These are phyloP conservation scores for Pocota personata DNA, from an alignment of 2,888 invertebrate species.

Conservation along the genomic window DNA sequence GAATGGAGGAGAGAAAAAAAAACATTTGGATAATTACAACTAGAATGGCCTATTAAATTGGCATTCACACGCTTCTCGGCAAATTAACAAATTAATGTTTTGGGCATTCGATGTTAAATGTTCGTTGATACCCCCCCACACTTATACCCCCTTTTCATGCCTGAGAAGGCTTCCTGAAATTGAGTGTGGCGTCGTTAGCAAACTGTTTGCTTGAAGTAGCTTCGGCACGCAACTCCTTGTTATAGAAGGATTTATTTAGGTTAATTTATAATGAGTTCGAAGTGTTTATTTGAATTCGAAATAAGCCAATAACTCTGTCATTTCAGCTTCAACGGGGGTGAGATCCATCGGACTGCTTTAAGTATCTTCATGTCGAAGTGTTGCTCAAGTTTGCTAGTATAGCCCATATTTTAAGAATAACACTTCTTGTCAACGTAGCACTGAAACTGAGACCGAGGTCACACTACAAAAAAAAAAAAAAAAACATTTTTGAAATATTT, in stretches of 20 bases:
- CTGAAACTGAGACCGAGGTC: too few species aligned
- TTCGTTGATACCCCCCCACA: background rate
- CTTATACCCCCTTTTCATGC: background rate
- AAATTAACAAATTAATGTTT: conserved; percentile 37
- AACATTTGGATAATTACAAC: conserved; percentile 17
- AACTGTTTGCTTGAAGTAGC: background rate
- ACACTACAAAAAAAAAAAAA: too few species aligned
- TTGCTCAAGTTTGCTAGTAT: background rate
- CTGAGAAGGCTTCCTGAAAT: background rate
- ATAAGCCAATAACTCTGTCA: background rate
- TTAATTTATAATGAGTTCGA: background rate
- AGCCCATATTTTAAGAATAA: too few species aligned
- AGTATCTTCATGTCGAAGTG: background rate
- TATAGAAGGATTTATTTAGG: background rate
- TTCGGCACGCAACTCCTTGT: background rate
- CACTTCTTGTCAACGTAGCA: too few species aligned
- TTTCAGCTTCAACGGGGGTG: background rate
- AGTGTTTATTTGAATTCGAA: background rate
- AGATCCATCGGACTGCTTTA: background rate
- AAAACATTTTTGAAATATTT: too few species aligned
- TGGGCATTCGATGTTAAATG: background rate
- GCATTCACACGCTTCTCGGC: conserved; percentile 25
- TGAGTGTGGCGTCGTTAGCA: background rate
- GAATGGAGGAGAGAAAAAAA: background rate
- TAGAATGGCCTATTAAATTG: conserved; percentile 19